Base-by-base conservation (phyloP, 2,888 invertebrate genomes). In the Caenorhabditis auriculariae region DNA sequence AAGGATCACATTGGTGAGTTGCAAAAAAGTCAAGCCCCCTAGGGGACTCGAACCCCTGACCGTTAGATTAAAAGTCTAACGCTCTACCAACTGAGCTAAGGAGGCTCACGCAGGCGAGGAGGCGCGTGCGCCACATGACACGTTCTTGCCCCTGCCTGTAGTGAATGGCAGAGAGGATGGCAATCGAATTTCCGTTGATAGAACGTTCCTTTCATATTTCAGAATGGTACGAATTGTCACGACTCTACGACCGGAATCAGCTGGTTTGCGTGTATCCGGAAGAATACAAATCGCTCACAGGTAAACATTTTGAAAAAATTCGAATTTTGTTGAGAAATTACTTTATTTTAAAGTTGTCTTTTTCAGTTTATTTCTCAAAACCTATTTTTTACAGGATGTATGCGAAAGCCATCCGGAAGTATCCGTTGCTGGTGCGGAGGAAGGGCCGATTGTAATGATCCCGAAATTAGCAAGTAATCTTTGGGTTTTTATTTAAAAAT, bases 21-120 rank as follows among this genome's bases (percentile, higher is more conserved):
- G n/a, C n/a, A n/a, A 63, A 60, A 59, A 63, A 47, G 35, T 53
- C 49, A 50, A 66, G 66, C 69, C 69, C 58, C 69, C 59, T 66
- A 66, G 59, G 69, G 69, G 66, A 58, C 66, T 69, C 66, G 66
- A 67, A 61, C 69, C 66, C 66, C 60, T 64, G 65, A 64, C 66
- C 62, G 69, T 69, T 60, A 71, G 71, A 71, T 71, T 69, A 71
- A 71, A 66, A 71, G 71, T 71, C 69, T 71, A 60, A 72, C 70
- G 70, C 70, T 72, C 72, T 72, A 72, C 72, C 70, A 72, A 70
- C 70, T 70, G 72, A 71, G 71, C 71, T 71, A 71, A 69, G 58
- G 69, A 65, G 66, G 69, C 69, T n/a, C n/a, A n/a, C n/a, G n/a
- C n/a, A 35, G n/a, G 35, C 9, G 35, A 35, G 12, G 12, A 15